Evolutionary conservation across 2,888 invertebrate species (phyloP).

Genomic region (Scaptomyza caliginosa): DNA sequence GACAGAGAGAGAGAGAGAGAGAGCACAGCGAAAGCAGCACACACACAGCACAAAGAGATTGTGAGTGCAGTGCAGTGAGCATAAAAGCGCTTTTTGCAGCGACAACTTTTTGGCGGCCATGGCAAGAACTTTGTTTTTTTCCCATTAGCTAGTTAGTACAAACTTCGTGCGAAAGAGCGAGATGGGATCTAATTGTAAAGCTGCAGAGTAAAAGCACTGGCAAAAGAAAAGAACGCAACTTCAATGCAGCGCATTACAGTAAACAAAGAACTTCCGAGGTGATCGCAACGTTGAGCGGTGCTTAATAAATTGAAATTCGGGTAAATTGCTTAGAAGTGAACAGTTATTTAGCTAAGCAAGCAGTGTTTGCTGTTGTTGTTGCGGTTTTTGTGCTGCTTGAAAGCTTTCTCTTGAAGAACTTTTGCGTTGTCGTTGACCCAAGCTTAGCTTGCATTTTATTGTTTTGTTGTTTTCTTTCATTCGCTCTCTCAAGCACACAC

Average conservation of each 20-base stretch:
- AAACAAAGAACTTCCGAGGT: conserved; percentile 81
- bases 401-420: conserved; percentile 44
- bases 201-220: conserved; percentile 50
- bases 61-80: conserved; percentile 41
- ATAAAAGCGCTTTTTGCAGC: conserved; percentile 60
- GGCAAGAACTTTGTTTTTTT: conserved; percentile 44
- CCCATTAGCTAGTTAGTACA: conserved; percentile 37
- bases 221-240: conserved; percentile 63
- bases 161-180: conserved; percentile 45
- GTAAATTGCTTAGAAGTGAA: conserved; percentile 4
- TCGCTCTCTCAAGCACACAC: background rate
- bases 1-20: background rate
- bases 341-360: conserved; percentile 9
- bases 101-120: conserved; percentile 48
- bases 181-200: conserved; percentile 70
- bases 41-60: conserved; percentile 17
- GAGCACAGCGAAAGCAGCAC: conserved; percentile 39
- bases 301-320: conserved; percentile 21
- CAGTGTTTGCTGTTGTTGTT: background rate
- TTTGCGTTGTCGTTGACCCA: conserved; percentile 27
- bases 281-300: conserved; percentile 67
- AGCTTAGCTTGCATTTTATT: conserved; percentile 58
- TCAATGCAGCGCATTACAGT: conserved; percentile 71
- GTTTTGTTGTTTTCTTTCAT: conserved; percentile 4
- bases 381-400: background rate